phyloP scores from a whole-genome alignment of 30 jellyfish, hydroid and myxozoan species.

The Pseudorhiza aurosa region DNA sequence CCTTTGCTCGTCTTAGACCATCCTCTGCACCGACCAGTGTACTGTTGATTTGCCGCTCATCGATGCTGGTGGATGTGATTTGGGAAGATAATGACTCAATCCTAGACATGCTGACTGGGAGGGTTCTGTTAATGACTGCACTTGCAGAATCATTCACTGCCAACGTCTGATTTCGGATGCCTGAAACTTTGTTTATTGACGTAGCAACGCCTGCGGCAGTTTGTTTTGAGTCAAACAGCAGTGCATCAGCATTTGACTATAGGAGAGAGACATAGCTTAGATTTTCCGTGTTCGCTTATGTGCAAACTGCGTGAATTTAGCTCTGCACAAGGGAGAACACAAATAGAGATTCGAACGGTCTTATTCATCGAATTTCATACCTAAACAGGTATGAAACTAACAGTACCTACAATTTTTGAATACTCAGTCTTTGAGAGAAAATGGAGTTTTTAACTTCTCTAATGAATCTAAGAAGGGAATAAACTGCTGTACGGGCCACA shows the following conservation, averaged over 20 bases:
- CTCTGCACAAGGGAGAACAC: no score
- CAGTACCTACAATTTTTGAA: no score
- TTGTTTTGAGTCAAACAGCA: conserved; percentile 75
- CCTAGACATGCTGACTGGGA: conserved; percentile 67
- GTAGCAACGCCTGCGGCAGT: conserved; percentile 65
- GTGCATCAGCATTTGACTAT: conserved; percentile 89
- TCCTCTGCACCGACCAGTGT: conserved; percentile 86
- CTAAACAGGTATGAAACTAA: no score
- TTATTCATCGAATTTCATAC: no score
- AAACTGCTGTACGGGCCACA: no score
- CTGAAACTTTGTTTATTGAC: conserved; percentile 51
- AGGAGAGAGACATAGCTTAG: background rate
- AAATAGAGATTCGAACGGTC: no score
- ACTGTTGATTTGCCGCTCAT: conserved; percentile 80
- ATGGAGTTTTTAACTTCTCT: no score
- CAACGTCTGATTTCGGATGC: conserved; percentile 63
- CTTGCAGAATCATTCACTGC: conserved; percentile 44
- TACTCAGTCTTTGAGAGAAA: no score
- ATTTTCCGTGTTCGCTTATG: no score
- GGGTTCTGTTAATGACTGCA: conserved; percentile 46
- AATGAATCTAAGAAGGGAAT: no score
- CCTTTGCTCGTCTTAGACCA: conserved; percentile 85
- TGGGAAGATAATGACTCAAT: conserved; percentile 79
- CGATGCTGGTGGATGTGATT: conserved; percentile 68
- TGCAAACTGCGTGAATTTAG: no score